A percentile compares a stretch with the other conserved stretches of the same genome.
Evolutionary conservation across 2,797 vertebrate genomes (phyloP).

Genomic region (Lagorchestes hirsutus): DNA sequence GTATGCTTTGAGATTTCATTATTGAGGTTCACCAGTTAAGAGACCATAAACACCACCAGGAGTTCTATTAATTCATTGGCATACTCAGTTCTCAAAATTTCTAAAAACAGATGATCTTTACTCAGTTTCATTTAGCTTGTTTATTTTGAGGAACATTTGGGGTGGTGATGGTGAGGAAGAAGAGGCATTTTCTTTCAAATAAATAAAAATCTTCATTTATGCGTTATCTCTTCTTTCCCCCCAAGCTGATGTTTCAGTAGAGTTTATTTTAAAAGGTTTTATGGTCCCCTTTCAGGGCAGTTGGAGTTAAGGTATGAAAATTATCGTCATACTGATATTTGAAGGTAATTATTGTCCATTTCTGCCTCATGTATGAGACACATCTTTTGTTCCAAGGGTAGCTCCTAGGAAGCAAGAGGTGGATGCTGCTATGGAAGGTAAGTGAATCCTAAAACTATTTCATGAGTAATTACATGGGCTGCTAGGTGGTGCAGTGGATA

Average conservation of each 20-base stretch:
- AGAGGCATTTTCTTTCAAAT: neutral
- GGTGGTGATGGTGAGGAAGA: neutral
- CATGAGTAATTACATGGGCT: neutral
- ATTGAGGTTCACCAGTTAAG: neutral
- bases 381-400: neutral
- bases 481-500: neutral
- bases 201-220: neutral
- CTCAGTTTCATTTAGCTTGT: neutral
- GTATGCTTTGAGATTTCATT: neutral
- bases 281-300: neutral
- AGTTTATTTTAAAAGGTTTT: slow-evolving; percentile 1
- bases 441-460: slow-evolving; percentile 42
- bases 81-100: neutral
- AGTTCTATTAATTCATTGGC: neutral
- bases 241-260: neutral
- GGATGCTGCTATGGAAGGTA: slow-evolving; percentile 3
- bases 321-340: slow-evolving; percentile 11
- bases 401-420: neutral
- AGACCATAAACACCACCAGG: neutral
- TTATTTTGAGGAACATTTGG: neutral
- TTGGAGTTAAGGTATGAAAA: slow-evolving; percentile 33
- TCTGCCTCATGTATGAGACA: neutral
- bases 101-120: neutral
- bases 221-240: neutral
- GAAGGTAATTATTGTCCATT: neutral